phyloP scores from a whole-genome alignment of 2,113 vertebrate species.

The Tupaia tana region DNA sequence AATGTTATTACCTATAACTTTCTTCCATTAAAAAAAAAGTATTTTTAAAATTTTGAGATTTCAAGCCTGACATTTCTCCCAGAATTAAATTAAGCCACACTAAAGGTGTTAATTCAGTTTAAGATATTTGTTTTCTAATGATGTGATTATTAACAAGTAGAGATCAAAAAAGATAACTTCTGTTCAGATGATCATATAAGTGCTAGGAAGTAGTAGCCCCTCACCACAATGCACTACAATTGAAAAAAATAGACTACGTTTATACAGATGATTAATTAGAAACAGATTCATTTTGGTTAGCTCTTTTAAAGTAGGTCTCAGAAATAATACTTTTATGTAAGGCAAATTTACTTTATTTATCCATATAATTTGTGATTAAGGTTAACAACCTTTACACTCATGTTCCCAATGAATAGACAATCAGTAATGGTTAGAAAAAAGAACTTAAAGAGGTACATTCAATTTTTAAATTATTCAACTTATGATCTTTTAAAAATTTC shows the following conservation, averaged over 20 bases:
- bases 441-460: slow-evolving; percentile 8
- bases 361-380: background rate
- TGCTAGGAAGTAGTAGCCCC: slow-evolving; percentile 72
- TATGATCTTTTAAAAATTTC: background rate
- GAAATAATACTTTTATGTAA: slow-evolving; percentile 73
- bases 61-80: background rate
- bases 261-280: slow-evolving; percentile 79
- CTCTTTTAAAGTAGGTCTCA: slow-evolving; percentile 72
- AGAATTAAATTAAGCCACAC: slow-evolving; percentile 60
- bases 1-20: slow-evolving; percentile 29
- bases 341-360: slow-evolving; percentile 22
- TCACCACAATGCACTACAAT: slow-evolving; percentile 66
- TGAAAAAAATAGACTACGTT: slow-evolving; percentile 78
- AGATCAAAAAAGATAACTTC: slow-evolving; percentile 78
- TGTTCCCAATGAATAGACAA: background rate
- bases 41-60: background rate
- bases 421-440: background rate
- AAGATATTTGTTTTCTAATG: slow-evolving; percentile 77
- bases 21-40: slow-evolving; percentile 48
- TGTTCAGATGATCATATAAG: slow-evolving; percentile 62
- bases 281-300: slow-evolving; percentile 60
- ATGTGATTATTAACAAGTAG: slow-evolving; percentile 76
- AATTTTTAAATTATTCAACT: background rate
- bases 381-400: background rate
- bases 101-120: slow-evolving; percentile 75